These are phyloP conservation scores for Ephydatia muelleri DNA, from an alignment of 37 sponge, comb jelly and placozoan species.

Conservation along the genomic window DNA sequence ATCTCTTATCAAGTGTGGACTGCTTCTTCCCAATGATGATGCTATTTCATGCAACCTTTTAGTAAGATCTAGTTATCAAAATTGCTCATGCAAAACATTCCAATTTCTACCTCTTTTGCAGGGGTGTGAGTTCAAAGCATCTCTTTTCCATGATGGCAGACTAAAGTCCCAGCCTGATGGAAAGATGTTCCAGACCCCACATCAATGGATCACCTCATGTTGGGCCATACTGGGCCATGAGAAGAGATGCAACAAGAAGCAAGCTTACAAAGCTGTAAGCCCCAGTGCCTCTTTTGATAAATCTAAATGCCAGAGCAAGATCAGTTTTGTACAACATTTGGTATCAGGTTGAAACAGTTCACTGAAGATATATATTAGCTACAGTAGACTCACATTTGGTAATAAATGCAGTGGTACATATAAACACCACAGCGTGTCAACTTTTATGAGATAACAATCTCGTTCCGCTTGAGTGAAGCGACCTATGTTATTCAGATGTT, in stretches of 20 bases:
- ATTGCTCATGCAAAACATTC: background rate
- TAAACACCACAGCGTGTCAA: too few species aligned
- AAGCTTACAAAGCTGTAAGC: slow-evolving; percentile 64
- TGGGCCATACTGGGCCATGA: slow-evolving; percentile 72
- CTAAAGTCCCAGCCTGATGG: slow-evolving; percentile 7
- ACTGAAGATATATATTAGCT: too few species aligned
- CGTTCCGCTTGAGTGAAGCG: too few species aligned
- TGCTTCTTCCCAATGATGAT: slow-evolving; percentile 22
- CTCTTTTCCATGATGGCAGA: slow-evolving; percentile 45
- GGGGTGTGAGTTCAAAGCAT: slow-evolving; percentile 70
- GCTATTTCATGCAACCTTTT: slow-evolving; percentile 41
- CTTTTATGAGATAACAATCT: too few species aligned
- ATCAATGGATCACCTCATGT: slow-evolving; percentile 65
- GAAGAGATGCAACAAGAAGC: slow-evolving; percentile 28
- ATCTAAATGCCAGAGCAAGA: background rate
- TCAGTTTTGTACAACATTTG: too few species aligned
- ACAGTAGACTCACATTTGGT: too few species aligned
- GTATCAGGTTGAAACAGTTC: too few species aligned
- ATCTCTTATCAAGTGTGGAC: slow-evolving; percentile 38
- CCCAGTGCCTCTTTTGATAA: too few species aligned
- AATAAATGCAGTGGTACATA: too few species aligned
- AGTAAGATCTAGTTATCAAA: slow-evolving; percentile 14
- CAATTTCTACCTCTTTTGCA: background rate
- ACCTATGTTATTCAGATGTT: too few species aligned
- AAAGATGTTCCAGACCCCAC: slow-evolving; percentile 15